Base-by-base conservation (phyloP, 2,113 vertebrate genomes). In the Guaruba guarouba region DNA sequence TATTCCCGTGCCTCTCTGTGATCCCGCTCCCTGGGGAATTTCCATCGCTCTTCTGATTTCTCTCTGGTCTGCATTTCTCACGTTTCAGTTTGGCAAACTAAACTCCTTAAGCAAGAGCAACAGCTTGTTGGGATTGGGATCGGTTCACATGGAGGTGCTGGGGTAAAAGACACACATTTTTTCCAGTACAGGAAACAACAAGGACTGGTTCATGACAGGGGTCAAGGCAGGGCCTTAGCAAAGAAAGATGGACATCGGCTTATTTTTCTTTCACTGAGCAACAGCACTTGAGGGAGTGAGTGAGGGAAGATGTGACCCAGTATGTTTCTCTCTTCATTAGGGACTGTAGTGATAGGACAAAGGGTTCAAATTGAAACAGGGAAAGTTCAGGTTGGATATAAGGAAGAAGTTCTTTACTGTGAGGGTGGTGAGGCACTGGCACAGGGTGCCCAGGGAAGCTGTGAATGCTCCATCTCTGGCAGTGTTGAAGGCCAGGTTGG, bases 61-160 rank as follows among this genome's bases (percentile, higher is more conserved):
- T 23, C 75, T 75, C 70, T 61, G 12, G 51, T 64, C 48, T 64
- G 66, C 85, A 82, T 93, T 64, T 85, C 70, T 93, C 78, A 82
- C 19, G 55, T 93, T 82, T 82, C 85, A 82, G 17, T 71, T 87
- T 61, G 74, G 66, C 62, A 90, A 90, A 43, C n/a, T 78, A 35
- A 89, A 51, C 12, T 29, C 15, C 48, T 93, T 71, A 78, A 87
- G 74, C 29, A 89, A 85, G 63, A 90, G 78, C 54, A 89, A 43
- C 39, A 73, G 70, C 62, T 79, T 79, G 44, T 54, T 88, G 63
- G 49, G 49, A 62, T 73, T 82, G 13, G 52, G 55, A 59, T 95
- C 29, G 51, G 39, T 29, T 95, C 87, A 61, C 87, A 51, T 0
- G 33, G 70, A 92, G 48, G 62, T 94, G 78, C 14, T 0, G 0